phyloP scores from a whole-genome alignment of 2,888 invertebrate species.

The Julus scandinavius region DNA sequence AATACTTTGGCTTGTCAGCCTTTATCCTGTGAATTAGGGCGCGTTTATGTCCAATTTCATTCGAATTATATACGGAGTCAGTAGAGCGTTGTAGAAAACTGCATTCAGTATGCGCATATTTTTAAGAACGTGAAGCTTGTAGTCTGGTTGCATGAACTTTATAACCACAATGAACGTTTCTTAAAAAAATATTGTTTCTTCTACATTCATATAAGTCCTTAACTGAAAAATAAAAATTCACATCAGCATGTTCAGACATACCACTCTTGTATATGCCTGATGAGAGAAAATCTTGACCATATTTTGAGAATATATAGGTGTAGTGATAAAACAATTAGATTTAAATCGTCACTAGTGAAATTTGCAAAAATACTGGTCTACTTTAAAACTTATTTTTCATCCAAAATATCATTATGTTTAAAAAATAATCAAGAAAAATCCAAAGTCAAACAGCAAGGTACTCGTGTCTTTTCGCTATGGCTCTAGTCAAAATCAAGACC shows the following conservation, averaged over 20 bases:
- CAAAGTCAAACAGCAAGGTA: neutral
- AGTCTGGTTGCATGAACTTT: neutral
- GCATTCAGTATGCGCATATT: slow-evolving; percentile 38
- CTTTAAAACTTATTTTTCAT: too few species aligned
- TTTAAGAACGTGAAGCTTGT: neutral
- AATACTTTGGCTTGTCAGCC: slow-evolving; percentile 34
- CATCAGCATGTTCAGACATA: too few species aligned
- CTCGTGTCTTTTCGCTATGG: neutral
- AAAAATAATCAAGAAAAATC: too few species aligned
- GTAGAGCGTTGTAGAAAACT: neutral
- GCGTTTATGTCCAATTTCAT: slow-evolving; percentile 34
- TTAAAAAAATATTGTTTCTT: neutral
- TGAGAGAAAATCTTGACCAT: too few species aligned
- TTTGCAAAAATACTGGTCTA: neutral
- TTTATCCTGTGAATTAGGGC: slow-evolving; percentile 37
- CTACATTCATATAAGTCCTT: neutral
- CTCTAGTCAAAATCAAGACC: neutral
- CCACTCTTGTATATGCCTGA: too few species aligned
- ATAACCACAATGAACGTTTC: neutral
- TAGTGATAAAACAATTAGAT: neutral
- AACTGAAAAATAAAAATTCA: neutral
- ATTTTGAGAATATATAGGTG: too few species aligned
- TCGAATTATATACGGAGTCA: neutral
- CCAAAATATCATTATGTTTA: too few species aligned
- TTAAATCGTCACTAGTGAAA: neutral